Evolutionary conservation across 2,888 invertebrate genomes (phyloP).

Genomic region (Epinotia nisella): DNA sequence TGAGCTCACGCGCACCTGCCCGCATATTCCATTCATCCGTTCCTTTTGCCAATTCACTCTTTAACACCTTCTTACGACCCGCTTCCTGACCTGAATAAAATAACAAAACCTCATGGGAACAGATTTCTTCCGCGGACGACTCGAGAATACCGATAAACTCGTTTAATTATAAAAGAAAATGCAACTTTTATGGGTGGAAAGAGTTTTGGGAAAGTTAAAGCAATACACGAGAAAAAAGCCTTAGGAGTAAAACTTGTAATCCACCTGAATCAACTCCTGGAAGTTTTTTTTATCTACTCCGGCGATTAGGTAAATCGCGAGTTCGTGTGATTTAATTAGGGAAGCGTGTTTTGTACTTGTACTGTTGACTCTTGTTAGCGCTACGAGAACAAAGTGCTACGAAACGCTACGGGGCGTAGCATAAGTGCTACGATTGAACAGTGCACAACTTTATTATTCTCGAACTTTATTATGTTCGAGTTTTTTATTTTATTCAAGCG

Average conservation of each 20-base stretch:
- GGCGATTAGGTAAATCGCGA: conserved; percentile 22
- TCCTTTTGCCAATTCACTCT: conserved; percentile 79
- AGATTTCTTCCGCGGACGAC: conserved; percentile 62
- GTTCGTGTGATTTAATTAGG: conserved; percentile 36
- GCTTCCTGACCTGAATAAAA: conserved; percentile 79
- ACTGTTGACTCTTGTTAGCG: conserved; percentile 32
- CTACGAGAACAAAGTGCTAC: conserved; percentile 31
- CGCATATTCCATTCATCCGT: conserved; percentile 77
- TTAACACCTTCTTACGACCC: conserved; percentile 80
- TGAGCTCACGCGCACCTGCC: conserved; percentile 60
- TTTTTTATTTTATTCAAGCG: neutral
- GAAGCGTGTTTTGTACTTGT: conserved; percentile 28
- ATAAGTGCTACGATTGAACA: conserved; percentile 14
- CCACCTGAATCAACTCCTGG: conserved; percentile 35
- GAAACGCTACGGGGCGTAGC: conserved; percentile 31
- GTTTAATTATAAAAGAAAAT: conserved; percentile 50
- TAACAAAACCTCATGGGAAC: conserved; percentile 70
- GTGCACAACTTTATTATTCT: neutral
- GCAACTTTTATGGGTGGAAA: conserved; percentile 17
- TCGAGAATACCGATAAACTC: conserved; percentile 57
- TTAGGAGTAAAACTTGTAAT: conserved; percentile 42
- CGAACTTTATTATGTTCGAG: too few relatives aligned
- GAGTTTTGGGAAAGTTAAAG: conserved; percentile 30
- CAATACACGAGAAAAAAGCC: conserved; percentile 37
- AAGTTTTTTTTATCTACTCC: conserved; percentile 39